Evolutionary conservation across 2,888 invertebrate genomes (phyloP).

Genomic region (Busseola fusca): DNA sequence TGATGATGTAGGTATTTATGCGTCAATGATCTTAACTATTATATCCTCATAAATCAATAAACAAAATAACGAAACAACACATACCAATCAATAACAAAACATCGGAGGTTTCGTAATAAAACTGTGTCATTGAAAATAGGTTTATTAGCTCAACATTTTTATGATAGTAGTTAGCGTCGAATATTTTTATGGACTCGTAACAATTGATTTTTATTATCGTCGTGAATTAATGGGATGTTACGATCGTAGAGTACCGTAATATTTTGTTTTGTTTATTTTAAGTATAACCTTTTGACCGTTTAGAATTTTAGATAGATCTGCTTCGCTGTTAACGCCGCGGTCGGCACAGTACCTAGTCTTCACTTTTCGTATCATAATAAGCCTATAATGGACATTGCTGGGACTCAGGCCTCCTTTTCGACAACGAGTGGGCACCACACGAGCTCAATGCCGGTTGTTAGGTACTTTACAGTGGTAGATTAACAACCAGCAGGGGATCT

Average conservation of each 20-base stretch:
- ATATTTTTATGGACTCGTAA: conserved; percentile 57
- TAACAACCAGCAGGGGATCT: no score
- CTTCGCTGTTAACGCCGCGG: no score
- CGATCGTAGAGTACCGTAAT: not conserved
- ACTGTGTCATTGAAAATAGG: conserved; percentile 58
- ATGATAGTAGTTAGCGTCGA: conserved; percentile 41
- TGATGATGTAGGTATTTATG: no score
- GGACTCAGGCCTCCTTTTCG: no score
- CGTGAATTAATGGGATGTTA: conserved; percentile 49
- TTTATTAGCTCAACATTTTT: conserved; percentile 55
- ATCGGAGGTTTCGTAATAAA: conserved; percentile 49
- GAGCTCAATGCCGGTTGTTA: no score
- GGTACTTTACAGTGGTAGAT: no score
- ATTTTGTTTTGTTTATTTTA: conserved; percentile 34
- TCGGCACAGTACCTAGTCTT: not conserved
- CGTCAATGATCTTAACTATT: conserved; percentile 8
- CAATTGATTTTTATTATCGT: conserved; percentile 55
- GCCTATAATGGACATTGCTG: no score
- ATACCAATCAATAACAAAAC: conserved; percentile 51
- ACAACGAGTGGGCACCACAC: no score
- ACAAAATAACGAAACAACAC: conserved; percentile 31
- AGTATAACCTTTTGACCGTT: conserved; percentile 5
- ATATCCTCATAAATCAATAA: conserved; percentile 36
- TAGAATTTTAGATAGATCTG: not conserved
- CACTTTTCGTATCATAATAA: not conserved